Percentiles rank a stretch among this genome's conserved stretches.
phyloP scores from a whole-genome alignment of 2,797 vertebrate genomes.

The Eulemur coronatus region DNA sequence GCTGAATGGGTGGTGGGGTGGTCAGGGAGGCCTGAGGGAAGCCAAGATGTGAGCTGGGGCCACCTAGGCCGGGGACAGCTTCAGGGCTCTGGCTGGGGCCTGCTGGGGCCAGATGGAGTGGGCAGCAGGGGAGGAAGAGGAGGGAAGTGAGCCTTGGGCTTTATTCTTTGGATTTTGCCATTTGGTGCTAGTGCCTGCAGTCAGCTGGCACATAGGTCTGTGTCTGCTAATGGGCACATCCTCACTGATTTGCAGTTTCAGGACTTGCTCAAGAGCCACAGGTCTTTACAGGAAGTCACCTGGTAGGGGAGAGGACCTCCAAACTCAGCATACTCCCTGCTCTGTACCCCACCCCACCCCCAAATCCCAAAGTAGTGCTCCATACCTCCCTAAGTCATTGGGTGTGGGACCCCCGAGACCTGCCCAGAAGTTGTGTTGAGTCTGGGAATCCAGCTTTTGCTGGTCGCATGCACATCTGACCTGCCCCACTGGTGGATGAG shows the following conservation, averaged over 20 bases:
- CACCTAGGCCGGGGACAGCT: not conserved
- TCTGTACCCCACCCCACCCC: not conserved
- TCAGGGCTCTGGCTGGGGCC: not conserved
- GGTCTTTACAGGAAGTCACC: not conserved
- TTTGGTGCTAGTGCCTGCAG: not conserved
- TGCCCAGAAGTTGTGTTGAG: not conserved
- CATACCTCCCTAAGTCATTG: not conserved
- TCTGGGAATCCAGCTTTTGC: not conserved
- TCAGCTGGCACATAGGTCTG: accelerated
- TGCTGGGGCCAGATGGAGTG: not conserved
- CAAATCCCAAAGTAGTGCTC: not conserved
- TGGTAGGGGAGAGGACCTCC: not conserved
- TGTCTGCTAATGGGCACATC: accelerated
- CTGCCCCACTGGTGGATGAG: not conserved
- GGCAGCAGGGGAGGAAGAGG: not conserved
- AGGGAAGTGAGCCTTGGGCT: not conserved
- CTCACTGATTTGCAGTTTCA: not conserved
- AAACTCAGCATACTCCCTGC: not conserved
- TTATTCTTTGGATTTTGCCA: accelerated
- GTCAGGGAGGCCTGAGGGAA: not conserved
- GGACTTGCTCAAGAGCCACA: not conserved
- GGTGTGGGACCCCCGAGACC: not conserved
- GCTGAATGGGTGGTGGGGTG: not conserved
- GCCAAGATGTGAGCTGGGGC: too few relatives aligned
- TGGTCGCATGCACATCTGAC: not conserved